Evolutionary conservation across 2,113 vertebrate genomes (phyloP).

Genomic region (Osmerus eperlanus): DNA sequence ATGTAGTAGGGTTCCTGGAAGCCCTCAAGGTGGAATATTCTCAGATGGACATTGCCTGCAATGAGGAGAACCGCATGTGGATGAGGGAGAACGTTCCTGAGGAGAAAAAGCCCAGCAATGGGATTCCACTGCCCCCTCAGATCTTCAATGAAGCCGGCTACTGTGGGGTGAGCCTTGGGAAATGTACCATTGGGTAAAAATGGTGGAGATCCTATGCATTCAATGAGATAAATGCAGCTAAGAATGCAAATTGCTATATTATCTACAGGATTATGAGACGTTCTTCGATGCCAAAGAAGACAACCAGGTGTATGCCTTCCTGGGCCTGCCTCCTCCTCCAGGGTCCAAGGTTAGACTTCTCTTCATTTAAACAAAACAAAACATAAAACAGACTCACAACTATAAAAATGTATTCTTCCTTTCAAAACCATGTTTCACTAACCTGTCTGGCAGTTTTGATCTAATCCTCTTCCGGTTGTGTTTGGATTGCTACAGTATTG

Average conservation of each 20-base stretch:
- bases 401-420: not conserved
- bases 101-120: constrained; percentile 92
- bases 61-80: constrained; percentile 93
- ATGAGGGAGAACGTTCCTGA: constrained; percentile 96
- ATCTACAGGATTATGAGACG: constrained; percentile 90
- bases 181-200: not conserved
- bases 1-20: constrained; percentile 93
- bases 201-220: not conserved
- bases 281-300: constrained; percentile 98
- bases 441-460: not conserved
- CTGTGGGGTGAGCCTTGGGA: constrained; percentile 82
- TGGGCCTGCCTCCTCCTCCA: constrained; percentile 89
- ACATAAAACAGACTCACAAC: not conserved
- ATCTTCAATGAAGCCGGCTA: constrained; percentile 96
- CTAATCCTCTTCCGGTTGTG: not conserved
- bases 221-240: not conserved
- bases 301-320: constrained; percentile 89
- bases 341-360: constrained; percentile 83
- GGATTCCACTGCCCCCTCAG: constrained; percentile 95
- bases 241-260: not conserved
- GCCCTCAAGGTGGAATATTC: constrained; percentile 94
- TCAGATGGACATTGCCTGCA: constrained; percentile 91
- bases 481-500: not conserved
- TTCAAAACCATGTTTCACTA: not conserved
- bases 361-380: constrained; percentile 4